These are phyloP conservation scores for Bradysia coprophila DNA, from an alignment of 1,140 invertebrate species.

Conservation along the genomic window DNA sequence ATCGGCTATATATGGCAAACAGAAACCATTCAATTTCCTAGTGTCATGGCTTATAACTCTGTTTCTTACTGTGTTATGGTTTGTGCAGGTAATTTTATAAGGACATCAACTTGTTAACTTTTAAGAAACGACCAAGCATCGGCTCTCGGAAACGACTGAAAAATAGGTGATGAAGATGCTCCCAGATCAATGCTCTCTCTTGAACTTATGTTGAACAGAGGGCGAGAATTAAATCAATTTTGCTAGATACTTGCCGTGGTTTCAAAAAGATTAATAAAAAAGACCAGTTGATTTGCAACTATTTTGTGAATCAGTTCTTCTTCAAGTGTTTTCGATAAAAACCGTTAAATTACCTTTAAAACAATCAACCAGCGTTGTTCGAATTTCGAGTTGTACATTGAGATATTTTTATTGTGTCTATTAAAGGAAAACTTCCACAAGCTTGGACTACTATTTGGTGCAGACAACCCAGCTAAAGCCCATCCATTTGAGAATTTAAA, in stretches of 20 bases:
- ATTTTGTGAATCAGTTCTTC: too few relatives aligned
- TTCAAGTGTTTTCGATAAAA: too few relatives aligned
- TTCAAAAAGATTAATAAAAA: background rate
- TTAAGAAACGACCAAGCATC: background rate
- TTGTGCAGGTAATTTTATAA: conserved; percentile 37
- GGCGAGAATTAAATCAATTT: background rate
- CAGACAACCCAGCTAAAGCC: conserved; percentile 14
- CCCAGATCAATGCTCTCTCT: conserved; percentile 4
- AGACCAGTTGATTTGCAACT: background rate
- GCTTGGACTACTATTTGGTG: background rate
- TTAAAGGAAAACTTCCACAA: background rate
- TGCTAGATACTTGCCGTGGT: background rate
- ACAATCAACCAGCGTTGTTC: too few relatives aligned
- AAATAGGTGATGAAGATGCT: conserved; percentile 10
- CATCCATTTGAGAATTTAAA: conserved; percentile 28
- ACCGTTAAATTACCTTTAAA: too few relatives aligned
- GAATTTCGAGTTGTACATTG: too few relatives aligned
- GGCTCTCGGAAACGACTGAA: background rate
- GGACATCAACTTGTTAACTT: background rate
- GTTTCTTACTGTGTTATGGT: conserved; percentile 36
- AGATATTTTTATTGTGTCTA: too few relatives aligned
- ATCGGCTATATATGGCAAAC: conserved; percentile 34
- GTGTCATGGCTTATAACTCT: conserved; percentile 33
- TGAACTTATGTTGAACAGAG: background rate
- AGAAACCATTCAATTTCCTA: conserved; percentile 29